phyloP scores from a whole-genome alignment of 2,888 invertebrate genomes.

The Polydrusus tereticollis region DNA sequence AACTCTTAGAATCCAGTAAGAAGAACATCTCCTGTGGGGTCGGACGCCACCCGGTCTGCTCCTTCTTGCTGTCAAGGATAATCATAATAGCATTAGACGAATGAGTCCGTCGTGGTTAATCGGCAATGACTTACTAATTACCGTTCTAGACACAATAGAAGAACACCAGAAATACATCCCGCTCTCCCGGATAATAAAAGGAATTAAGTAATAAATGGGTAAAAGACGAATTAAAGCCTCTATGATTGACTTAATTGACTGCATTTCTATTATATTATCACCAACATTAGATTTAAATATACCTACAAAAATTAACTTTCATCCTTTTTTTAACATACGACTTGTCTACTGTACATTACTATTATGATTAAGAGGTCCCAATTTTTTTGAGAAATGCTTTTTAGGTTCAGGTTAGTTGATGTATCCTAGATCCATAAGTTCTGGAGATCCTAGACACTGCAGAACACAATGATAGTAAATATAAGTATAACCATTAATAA shows the following conservation, averaged over 20 bases:
- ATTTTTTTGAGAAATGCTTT: too few species aligned
- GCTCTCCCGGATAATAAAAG: constrained; percentile 32
- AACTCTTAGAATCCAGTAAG: constrained; percentile 1
- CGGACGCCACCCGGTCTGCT: constrained; percentile 34
- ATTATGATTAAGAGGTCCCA: too few species aligned
- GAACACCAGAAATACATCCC: constrained; percentile 58
- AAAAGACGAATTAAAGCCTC: background rate
- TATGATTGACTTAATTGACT: background rate
- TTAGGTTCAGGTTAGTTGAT: too few species aligned
- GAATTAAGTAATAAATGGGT: constrained; percentile 35
- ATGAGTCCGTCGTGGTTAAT: constrained; percentile 68
- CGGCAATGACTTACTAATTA: constrained; percentile 67
- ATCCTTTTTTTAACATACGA: too few species aligned
- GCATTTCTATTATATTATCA: too few species aligned
- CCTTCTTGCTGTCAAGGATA: constrained; percentile 65
- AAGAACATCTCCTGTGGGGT: constrained; percentile 15
- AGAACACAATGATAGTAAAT: too few species aligned
- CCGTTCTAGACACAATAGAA: constrained; percentile 62
- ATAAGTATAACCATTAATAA: too few species aligned
- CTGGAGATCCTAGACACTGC: too few species aligned
- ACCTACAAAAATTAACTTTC: too few species aligned
- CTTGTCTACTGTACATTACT: too few species aligned
- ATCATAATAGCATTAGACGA: constrained; percentile 68
- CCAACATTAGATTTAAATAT: too few species aligned
- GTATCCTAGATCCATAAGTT: too few species aligned